These are phyloP conservation scores for Larimichthys crocea DNA, from an alignment of 2,113 vertebrate genomes.

Conservation along the genomic window DNA sequence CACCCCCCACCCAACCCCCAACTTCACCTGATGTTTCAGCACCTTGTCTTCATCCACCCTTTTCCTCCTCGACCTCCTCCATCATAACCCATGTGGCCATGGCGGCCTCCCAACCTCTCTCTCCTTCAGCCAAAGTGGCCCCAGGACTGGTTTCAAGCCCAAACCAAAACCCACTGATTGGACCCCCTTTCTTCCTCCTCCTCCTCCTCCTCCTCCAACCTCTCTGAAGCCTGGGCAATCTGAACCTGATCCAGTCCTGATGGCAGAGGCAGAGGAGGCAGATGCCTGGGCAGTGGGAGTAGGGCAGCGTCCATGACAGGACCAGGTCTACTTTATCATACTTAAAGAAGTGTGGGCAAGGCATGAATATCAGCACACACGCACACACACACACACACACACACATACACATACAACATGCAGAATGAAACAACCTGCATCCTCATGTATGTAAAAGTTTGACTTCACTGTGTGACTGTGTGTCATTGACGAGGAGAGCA, in stretches of 20 bases:
- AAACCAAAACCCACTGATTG: constrained; percentile 11
- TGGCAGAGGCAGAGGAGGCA: constrained; percentile 73
- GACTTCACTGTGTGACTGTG: not conserved
- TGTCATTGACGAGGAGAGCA: not conserved
- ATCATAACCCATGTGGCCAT: constrained; percentile 64
- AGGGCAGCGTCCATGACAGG: constrained; percentile 55
- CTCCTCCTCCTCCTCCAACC: not conserved
- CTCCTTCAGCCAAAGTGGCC: constrained; percentile 55
- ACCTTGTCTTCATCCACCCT: constrained; percentile 42
- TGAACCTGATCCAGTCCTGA: constrained; percentile 68
- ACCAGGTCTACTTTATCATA: constrained; percentile 64
- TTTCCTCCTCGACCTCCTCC: constrained; percentile 43
- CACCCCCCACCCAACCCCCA: not conserved
- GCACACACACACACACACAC: not conserved
- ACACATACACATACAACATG: too few species aligned
- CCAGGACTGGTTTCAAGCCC: constrained; percentile 47
- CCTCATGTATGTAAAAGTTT: not conserved
- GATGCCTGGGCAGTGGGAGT: constrained; percentile 75
- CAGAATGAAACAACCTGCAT: not conserved
- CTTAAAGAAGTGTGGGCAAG: constrained; percentile 63
- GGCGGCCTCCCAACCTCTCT: constrained; percentile 61
- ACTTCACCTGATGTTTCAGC: constrained; percentile 73
- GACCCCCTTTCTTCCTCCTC: too few species aligned
- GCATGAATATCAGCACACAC: constrained; percentile 50
- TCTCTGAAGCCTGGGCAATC: constrained; percentile 31